phyloP scores from a whole-genome alignment of 2,888 invertebrate species.

The Anthophora plumipes region DNA sequence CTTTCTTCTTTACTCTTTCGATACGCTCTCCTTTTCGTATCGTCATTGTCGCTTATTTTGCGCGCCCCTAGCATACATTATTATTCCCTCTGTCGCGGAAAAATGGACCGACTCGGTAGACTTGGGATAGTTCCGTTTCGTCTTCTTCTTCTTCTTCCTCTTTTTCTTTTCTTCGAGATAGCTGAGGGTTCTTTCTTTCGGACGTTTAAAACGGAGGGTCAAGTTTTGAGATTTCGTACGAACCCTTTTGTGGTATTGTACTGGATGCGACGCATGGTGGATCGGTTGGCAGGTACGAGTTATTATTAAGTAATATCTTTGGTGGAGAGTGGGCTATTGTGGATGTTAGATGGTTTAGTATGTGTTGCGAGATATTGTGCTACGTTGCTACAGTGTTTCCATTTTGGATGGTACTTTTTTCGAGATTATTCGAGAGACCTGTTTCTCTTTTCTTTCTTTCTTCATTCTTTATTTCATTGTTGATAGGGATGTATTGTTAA shows the following conservation, averaged over 20 bases:
- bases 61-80: conserved; percentile 52
- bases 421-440: background rate
- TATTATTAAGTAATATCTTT: conserved; percentile 7
- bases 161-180: background rate
- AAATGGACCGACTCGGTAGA: conserved; percentile 39
- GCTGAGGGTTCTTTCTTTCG: background rate
- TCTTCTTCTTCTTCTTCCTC: no score
- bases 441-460: background rate
- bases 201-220: background rate
- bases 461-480: no score
- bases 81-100: conserved; percentile 48
- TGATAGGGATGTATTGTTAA: no score
- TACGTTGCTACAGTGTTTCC: background rate
- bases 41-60: conserved; percentile 60
- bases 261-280: background rate
- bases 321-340: background rate
- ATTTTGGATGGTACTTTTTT: background rate
- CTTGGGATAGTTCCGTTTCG: background rate
- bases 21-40: background rate
- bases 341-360: no score
- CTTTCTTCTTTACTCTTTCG: background rate
- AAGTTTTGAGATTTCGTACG: background rate
- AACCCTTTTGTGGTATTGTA: conserved; percentile 1
- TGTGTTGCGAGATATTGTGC: background rate
- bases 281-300: conserved; percentile 11